Base-by-base conservation (phyloP, 2,113 vertebrate species). In the Solea solea region DNA sequence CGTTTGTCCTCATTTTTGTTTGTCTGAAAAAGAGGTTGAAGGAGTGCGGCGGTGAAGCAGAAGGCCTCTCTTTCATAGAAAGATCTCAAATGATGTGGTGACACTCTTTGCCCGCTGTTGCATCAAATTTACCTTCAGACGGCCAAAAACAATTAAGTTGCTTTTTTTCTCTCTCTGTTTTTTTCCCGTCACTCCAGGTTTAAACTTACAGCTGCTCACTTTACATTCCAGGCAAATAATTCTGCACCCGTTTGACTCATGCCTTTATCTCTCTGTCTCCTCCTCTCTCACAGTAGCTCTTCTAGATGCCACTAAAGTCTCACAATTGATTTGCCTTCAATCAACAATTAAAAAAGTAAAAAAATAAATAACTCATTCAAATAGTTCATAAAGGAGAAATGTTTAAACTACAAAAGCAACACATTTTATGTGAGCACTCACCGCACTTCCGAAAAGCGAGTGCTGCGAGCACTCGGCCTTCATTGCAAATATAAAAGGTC, bases 81-180 rank as follows among this genome's bases (percentile, higher is more conserved):
- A 4, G 34, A 34, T 0, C 34, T 34, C 58, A 52, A 25, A 64
- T 56, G 16, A 71, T 39, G 69, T 27, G 49, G 53, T 74, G 75
- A 80, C 86, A 67, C 53, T 61, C 41, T 64, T 87, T 90, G 85
- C 83, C 61, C 73, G 57, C 66, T 21, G 58, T 88, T 90, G 81
- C 86, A 84, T 90, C 88, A 89, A 74, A 64, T 86, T 86, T 85
- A 84, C 64, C 86, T 80, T 90, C 56, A 80, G 63, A 85, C 44
- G 64, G 46, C 48, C 51, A 70, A 76, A 21, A 80, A 75, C 65
- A 63, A 82, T 66, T 25, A 52, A 75, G 63, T 53, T 72, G 58
- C 62, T 63, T 51, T 80, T 52, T 16, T 46, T 54, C 42, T 51
- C 7, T 61, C 25, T 12, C 27, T 63, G 58, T 46, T 45, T 57